phyloP scores from a whole-genome alignment of 1,140 invertebrate species.

The Lordiphosa mommai region DNA sequence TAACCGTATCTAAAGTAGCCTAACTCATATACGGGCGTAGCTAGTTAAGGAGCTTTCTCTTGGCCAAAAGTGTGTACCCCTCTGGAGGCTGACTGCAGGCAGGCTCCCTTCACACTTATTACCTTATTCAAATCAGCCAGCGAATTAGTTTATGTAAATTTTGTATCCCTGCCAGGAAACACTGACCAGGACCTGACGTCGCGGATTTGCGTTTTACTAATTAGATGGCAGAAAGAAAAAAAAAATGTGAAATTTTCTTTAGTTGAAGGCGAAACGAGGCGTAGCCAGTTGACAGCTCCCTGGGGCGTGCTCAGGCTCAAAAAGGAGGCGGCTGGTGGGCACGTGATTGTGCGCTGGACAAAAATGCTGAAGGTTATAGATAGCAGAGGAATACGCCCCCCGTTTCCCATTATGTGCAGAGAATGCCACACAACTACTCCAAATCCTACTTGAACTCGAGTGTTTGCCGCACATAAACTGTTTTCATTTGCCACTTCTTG shows the following conservation, averaged over 20 bases:
- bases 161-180: conserved; percentile 13
- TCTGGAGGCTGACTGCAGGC: neutral
- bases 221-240: conserved; percentile 36
- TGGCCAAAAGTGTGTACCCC: neutral
- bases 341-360: conserved; percentile 59
- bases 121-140: conserved; percentile 76
- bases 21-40: conserved; percentile 30
- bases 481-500: conserved; percentile 50
- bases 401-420: conserved; percentile 29
- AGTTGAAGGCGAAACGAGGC: conserved; percentile 31
- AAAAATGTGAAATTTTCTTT: conserved; percentile 65
- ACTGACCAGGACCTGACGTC: conserved; percentile 16
- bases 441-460: conserved; percentile 28
- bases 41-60: conserved; percentile 58
- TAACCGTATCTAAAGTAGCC: conserved; percentile 15
- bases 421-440: conserved; percentile 14
- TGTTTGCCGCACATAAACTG: conserved; percentile 64
- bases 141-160: conserved; percentile 77
- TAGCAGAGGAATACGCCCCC: conserved; percentile 34
- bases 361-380: conserved; percentile 56
- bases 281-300: conserved; percentile 70
- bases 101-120: conserved; percentile 25
- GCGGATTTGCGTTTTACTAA: conserved; percentile 52
- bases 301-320: conserved; percentile 70
- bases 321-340: conserved; percentile 51